Base-by-base conservation (phyloP, 2,113 vertebrate species). In the Phoxinus phoxinus region DNA sequence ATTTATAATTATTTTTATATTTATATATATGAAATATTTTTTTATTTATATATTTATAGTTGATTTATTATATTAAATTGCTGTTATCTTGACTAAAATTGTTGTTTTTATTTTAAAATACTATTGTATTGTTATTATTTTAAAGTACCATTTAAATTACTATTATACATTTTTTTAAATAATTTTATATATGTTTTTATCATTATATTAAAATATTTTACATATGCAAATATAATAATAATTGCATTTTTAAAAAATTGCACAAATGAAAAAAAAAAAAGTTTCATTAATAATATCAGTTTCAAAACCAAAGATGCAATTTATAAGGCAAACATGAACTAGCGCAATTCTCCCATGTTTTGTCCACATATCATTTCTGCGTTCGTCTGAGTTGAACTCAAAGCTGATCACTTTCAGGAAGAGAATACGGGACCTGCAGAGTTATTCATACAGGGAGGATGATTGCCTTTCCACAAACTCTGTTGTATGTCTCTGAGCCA, bases 401-500 rank as follows among this genome's bases (percentile, higher is more conserved):
- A 30, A 78, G 63, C 81, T 79, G 75, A 78, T 90, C 72, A 85
- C 65, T 76, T 87, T 85, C 79, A 84, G 72, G 6, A 56, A 63
- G 32, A 75, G 35, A 65, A 25, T 53, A 84, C 69, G 35, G 19
- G n/a, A 74, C 13, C 30, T 69, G 84, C 17, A 67, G 72, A 75
- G 44, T 76, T 41, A 77, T 74, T 56, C 37, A 63, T 65, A 80
- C 37, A 65, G 19, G 53, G 17, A 67, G 81, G 44, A 83, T 53
- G 21, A 67, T 61, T 85, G 87, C 61, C 76, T 35, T 85, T 56
- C 44, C 23, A 30, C 17, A 44, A 88, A 81, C 74, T 25, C 11
- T 51, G 67, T 86, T 76, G 83, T 53, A 11, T 48, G 32, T 72
- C 59, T 73, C 25, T 63, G 46, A 61, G 27, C 61, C 77, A 56